phyloP scores from a whole-genome alignment of 2,888 invertebrate species.

The Cordylochernes scorpioides region DNA sequence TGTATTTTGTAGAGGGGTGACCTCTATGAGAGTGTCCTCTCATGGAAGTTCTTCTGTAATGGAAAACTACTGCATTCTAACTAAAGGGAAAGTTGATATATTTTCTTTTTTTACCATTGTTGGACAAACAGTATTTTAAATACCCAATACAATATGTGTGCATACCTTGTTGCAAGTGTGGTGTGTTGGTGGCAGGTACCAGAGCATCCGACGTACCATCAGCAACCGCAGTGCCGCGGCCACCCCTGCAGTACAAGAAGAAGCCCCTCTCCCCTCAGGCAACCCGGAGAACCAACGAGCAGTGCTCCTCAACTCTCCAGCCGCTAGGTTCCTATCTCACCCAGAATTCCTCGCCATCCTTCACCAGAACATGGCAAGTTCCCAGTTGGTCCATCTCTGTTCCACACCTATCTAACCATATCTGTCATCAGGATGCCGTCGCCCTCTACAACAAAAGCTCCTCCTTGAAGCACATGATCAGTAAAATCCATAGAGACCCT shows the following conservation, averaged over 20 bases:
- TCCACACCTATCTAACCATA: conserved; percentile 2
- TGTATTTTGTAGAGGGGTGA: too few relatives aligned
- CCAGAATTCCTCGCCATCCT: conserved; percentile 77
- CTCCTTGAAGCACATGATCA: conserved; percentile 79
- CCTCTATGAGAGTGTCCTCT: too few relatives aligned
- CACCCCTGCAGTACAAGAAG: conserved; percentile 6
- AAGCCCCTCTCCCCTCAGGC: conserved; percentile 8
- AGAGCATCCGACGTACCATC: conserved; percentile 75
- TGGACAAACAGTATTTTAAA: too few relatives aligned
- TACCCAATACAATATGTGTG: too few relatives aligned
- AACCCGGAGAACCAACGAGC: conserved; percentile 18
- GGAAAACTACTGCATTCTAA: too few relatives aligned
- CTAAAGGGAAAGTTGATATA: too few relatives aligned
- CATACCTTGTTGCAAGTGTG: too few relatives aligned
- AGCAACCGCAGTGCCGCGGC: conserved; percentile 19
- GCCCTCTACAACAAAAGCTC: conserved; percentile 60
- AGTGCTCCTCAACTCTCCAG: conserved; percentile 30
- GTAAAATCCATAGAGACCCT: conserved; percentile 57
- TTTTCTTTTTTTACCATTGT: too few relatives aligned
- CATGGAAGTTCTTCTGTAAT: too few relatives aligned
- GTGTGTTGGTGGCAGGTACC: conserved; percentile 27
- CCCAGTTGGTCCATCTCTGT: too few relatives aligned
- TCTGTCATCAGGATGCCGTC: conserved; percentile 38
- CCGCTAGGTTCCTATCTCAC: conserved; percentile 55
- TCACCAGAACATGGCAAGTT: conserved; percentile 65